These are phyloP conservation scores for Papilio elwesi DNA, from an alignment of 2,888 invertebrate genomes.

Conservation along the genomic window DNA sequence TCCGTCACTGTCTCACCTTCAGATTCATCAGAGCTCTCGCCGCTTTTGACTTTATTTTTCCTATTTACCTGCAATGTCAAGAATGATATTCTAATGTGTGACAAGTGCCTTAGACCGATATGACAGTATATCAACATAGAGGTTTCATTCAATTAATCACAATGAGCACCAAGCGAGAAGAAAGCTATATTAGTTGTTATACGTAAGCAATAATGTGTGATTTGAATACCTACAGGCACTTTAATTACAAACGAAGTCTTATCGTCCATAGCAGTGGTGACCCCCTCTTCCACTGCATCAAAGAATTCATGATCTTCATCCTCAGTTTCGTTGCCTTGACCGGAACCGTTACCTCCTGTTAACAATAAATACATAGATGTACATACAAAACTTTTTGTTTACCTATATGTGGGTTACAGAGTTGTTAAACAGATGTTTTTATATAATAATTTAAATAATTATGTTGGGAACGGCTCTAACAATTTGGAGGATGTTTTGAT, in stretches of 20 bases:
- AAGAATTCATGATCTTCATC: conserved; percentile 92
- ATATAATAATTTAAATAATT: too few species aligned
- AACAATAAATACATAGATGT: conserved; percentile 8
- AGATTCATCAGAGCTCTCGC: conserved; percentile 81
- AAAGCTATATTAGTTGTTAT: conserved; percentile 20
- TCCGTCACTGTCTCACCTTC: conserved; percentile 79
- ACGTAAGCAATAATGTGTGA: conserved; percentile 13
- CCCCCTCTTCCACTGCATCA: conserved; percentile 86
- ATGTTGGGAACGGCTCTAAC: too few species aligned
- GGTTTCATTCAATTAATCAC: conserved; percentile 23
- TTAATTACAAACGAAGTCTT: conserved; percentile 87
- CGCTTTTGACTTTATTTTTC: conserved; percentile 76
- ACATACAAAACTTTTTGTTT: too few species aligned
- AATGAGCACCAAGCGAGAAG: conserved; percentile 32
- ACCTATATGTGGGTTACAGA: too few species aligned
- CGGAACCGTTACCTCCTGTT: conserved; percentile 79
- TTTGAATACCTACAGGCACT: conserved; percentile 80
- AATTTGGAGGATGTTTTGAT: too few species aligned
- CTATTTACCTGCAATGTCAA: conserved; percentile 73
- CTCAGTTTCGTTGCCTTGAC: conserved; percentile 82
- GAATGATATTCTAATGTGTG: conserved; percentile 34
- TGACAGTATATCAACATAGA: not conserved
- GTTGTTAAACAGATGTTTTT: too few species aligned
- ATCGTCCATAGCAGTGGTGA: conserved; percentile 72
- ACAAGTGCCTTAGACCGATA: not conserved